Percentiles rank a stretch among this genome's conserved stretches.
phyloP scores from a whole-genome alignment of 2,888 invertebrate genomes.

The Morpho achilles region DNA sequence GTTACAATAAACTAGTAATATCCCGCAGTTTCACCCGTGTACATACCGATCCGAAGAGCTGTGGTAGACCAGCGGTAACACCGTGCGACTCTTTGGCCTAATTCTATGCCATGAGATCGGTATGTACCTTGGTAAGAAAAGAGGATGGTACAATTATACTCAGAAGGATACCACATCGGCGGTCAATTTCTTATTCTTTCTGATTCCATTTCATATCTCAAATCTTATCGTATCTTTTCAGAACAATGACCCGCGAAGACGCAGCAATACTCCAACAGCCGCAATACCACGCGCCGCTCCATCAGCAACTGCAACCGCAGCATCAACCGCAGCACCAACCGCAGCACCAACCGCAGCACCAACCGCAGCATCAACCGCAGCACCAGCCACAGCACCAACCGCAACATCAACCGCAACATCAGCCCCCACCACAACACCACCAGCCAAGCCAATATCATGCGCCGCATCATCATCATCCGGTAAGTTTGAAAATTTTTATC shows the following conservation, averaged over 20 bases:
- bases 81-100: too few species aligned
- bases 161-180: too few species aligned
- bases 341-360: constrained; percentile 52
- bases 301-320: constrained; percentile 37
- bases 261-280: constrained; percentile 90
- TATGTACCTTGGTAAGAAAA: too few species aligned
- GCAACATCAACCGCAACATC: constrained; percentile 50
- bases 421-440: constrained; percentile 56
- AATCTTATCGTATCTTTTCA: constrained; percentile 41
- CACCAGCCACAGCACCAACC: constrained; percentile 57
- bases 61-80: too few species aligned
- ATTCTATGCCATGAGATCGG: too few species aligned
- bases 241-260: constrained; percentile 95
- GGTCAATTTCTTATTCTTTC: too few species aligned
- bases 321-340: constrained; percentile 52
- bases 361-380: constrained; percentile 78
- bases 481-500: background rate
- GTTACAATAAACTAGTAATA: too few species aligned
- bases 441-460: constrained; percentile 63
- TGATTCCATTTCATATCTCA: too few species aligned
- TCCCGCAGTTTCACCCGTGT: too few species aligned
- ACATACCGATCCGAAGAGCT: too few species aligned
- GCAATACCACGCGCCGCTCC: constrained; percentile 69
- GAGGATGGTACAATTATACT: too few species aligned
- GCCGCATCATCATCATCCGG: constrained; percentile 79